These are phyloP conservation scores for Plectropomus leopardus DNA, from an alignment of 2,113 vertebrate species.

Conservation along the genomic window DNA sequence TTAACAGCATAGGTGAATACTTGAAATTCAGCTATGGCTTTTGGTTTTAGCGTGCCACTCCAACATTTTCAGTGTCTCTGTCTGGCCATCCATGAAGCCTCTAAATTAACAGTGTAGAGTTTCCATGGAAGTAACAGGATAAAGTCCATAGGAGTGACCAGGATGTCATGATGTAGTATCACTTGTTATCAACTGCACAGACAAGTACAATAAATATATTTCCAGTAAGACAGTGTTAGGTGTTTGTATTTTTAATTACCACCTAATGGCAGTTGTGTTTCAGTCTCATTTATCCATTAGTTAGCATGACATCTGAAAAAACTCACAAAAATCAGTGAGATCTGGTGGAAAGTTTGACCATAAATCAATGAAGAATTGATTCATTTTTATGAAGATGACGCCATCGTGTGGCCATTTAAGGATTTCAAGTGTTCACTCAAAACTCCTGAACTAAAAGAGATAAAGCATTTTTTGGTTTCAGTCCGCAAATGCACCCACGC, in stretches of 20 bases:
- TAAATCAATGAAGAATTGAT: background rate
- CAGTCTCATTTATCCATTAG: background rate
- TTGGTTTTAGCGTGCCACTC: too few relatives aligned
- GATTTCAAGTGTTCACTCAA: background rate
- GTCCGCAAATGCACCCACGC: background rate
- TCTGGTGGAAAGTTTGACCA: background rate
- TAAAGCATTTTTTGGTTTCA: background rate
- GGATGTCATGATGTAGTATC: background rate
- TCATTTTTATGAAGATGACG: background rate
- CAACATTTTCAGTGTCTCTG: too few relatives aligned
- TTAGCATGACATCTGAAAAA: background rate
- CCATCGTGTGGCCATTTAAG: slow-evolving; percentile 32
- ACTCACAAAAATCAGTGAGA: background rate
- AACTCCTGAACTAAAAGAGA: background rate
- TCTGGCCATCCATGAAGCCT: background rate
- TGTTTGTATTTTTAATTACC: background rate
- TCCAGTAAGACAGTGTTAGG: slow-evolving; percentile 9
- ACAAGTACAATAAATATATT: slow-evolving; percentile 65
- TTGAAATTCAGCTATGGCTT: too few relatives aligned
- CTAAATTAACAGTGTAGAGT: slow-evolving; percentile 15
- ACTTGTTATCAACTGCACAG: slow-evolving; percentile 39
- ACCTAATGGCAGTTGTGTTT: background rate
- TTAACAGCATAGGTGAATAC: too few relatives aligned
- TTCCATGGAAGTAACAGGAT: slow-evolving; percentile 21
- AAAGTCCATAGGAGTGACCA: slow-evolving; percentile 7